phyloP scores from a whole-genome alignment of 2,888 invertebrate species.

The Drosophila bunnanda region DNA sequence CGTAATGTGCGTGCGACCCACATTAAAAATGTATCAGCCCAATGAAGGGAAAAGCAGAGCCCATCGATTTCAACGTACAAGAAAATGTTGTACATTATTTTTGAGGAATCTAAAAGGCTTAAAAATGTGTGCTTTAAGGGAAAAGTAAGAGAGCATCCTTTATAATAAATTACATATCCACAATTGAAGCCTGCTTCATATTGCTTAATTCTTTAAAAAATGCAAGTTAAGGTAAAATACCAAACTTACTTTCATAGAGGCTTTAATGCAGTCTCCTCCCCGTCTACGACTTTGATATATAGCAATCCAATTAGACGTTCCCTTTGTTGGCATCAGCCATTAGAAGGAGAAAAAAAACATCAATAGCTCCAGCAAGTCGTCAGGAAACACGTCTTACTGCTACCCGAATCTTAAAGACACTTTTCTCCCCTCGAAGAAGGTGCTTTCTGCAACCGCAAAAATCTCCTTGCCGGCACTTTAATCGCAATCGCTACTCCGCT shows the following conservation, averaged over 20 bases:
- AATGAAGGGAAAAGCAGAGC: slow-evolving; percentile 21
- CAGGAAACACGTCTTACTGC: neutral
- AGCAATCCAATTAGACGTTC: slow-evolving; percentile 40
- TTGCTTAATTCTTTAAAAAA: no score
- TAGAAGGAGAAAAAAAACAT: slow-evolving; percentile 2
- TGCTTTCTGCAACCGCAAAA: slow-evolving; percentile 35
- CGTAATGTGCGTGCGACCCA: slow-evolving; percentile 55
- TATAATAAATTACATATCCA: neutral
- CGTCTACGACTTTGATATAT: slow-evolving; percentile 17
- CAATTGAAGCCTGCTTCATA: neutral
- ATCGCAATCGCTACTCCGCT: slow-evolving; percentile 25
- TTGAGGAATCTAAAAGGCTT: neutral
- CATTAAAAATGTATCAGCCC: slow-evolving; percentile 68
- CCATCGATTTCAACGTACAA: slow-evolving; percentile 7
- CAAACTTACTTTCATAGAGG: no score
- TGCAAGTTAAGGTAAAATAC: neutral
- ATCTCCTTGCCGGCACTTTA: slow-evolving; percentile 31
- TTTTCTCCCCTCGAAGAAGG: neutral
- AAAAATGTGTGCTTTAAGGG: neutral
- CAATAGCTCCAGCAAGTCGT: slow-evolving; percentile 2
- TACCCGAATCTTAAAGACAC: slow-evolving; percentile 16
- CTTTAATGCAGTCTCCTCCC: neutral
- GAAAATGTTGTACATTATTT: neutral
- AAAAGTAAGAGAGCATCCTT: neutral
- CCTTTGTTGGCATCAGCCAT: slow-evolving; percentile 21